phyloP scores from a whole-genome alignment of 2,797 vertebrate genomes.

The Tapera naevia region DNA sequence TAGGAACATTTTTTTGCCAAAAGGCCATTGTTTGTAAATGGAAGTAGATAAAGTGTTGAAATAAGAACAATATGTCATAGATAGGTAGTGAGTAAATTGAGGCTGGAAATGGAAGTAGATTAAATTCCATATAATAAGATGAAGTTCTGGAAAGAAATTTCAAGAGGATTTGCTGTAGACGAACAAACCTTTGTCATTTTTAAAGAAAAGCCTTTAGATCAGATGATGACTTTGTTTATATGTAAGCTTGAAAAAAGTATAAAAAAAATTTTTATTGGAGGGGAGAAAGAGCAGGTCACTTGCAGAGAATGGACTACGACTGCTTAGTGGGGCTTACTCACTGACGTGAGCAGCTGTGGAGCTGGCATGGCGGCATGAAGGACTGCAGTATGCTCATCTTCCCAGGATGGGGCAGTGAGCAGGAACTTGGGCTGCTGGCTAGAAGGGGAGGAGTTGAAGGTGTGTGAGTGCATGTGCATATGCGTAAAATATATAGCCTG shows the following conservation, averaged over 20 bases:
- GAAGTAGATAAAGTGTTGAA: neutral
- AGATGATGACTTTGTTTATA: neutral
- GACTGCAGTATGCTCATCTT: neutral
- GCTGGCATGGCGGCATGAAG: neutral
- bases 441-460: fast-evolving
- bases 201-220: neutral
- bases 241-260: neutral
- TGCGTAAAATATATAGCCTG: neutral
- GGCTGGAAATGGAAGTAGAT: neutral
- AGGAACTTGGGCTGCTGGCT: fast-evolving
- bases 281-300: neutral
- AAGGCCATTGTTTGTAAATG: neutral
- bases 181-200: neutral
- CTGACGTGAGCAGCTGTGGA: neutral
- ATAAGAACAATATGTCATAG: neutral
- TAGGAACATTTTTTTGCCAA: neutral
- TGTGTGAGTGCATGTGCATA: fast-evolving
- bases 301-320: neutral
- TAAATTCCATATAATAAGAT: neutral
- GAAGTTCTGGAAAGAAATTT: neutral
- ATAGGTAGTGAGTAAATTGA: neutral
- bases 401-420: neutral
- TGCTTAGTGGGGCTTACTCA: neutral
- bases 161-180: neutral
- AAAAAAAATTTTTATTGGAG: neutral